Conservation (phyloP, 2,797 vertebrate genomes). For the Chromis chromis region DNA sequence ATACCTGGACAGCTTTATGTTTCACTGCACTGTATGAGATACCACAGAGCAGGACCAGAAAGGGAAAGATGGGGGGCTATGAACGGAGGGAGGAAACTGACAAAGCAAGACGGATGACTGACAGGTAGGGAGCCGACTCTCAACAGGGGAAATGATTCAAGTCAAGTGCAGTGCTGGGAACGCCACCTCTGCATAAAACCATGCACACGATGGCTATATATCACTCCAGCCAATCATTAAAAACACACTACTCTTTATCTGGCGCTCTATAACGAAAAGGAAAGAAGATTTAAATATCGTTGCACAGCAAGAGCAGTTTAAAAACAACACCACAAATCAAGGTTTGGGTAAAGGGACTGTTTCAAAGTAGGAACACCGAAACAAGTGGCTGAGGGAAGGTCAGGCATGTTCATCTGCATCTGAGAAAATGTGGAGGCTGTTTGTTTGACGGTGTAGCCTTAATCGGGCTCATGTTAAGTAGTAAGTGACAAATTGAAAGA, state of each 20-base stretch:
- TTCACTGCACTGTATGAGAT: constrained; percentile 35
- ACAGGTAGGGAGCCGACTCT: constrained; percentile 52
- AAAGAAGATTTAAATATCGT: not conserved
- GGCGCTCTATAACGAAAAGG: constrained; percentile 7
- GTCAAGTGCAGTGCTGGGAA: constrained; percentile 56
- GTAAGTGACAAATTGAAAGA: too few species aligned
- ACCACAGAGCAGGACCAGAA: constrained; percentile 24
- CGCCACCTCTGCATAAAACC: constrained; percentile 32
- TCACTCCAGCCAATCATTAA: constrained; percentile 14
- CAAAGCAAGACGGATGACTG: constrained; percentile 69
- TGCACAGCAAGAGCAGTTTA: not conserved
- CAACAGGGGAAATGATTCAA: constrained; percentile 60
- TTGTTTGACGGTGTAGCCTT: constrained; percentile 52
- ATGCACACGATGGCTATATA: constrained; percentile 33
- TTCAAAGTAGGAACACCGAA: constrained; percentile 38
- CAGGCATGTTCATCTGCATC: constrained; percentile 31
- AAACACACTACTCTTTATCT: constrained; percentile 30
- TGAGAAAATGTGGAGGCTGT: constrained; percentile 56
- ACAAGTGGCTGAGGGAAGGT: constrained; percentile 47
- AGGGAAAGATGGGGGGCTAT: constrained; percentile 27
- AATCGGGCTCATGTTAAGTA: constrained; percentile 12
- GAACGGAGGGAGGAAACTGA: constrained; percentile 51
- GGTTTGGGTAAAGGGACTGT: constrained; percentile 13
- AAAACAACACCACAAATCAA: constrained; percentile 32
- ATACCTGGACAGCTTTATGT: constrained; percentile 54